Base-by-base conservation (phyloP, 2,797 vertebrate species). In the Enteromius thamalakanensis region DNA sequence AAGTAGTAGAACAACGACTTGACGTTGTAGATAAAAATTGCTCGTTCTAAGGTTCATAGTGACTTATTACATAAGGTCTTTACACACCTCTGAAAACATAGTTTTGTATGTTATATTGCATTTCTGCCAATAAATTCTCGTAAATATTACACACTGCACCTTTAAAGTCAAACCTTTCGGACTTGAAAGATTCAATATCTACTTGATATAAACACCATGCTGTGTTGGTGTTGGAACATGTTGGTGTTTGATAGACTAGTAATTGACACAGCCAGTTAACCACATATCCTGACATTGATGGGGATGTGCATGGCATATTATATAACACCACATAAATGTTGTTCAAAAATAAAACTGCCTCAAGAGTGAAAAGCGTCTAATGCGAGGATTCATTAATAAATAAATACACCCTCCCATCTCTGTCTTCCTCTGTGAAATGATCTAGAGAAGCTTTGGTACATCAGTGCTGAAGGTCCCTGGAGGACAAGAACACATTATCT, bases 381-480 rank as follows among this genome's bases (percentile, higher is more conserved):
- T 87, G 89, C 84, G 90, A 87, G 84, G 84, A 45, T 85, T 90
- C 89, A 93, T 93, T 80, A 93, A 93, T 93, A 93, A 92, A 90
- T 89, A 82, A 92, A 88, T 87, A 88, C 78, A 75, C 71, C 87
- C 87, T 86, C 86, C 88, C 86, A 72, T 91, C 88, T 91, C 79
- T 84, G 84, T 88, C 87, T 72, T 19, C 9, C 80, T 82, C 21
- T n/a, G 55, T 47, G 71, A 19, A 80, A 74, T 19, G 29, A 81
- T 81, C 74, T 51, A 76, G 77, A 77, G 83, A 84, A 89, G 88
- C 86, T 89, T 89, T 89, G 87, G 87, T 84, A 72, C 81, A 85
- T 84, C 85, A 82, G 76, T 72, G 82, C 68, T 37, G 69, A 87
- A 80, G 87, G 90, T 84, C 86, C 88, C 88, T 82, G 80, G 86